phyloP scores from a whole-genome alignment of 2,797 vertebrate species.

The Oceanodroma leucorhoa region DNA sequence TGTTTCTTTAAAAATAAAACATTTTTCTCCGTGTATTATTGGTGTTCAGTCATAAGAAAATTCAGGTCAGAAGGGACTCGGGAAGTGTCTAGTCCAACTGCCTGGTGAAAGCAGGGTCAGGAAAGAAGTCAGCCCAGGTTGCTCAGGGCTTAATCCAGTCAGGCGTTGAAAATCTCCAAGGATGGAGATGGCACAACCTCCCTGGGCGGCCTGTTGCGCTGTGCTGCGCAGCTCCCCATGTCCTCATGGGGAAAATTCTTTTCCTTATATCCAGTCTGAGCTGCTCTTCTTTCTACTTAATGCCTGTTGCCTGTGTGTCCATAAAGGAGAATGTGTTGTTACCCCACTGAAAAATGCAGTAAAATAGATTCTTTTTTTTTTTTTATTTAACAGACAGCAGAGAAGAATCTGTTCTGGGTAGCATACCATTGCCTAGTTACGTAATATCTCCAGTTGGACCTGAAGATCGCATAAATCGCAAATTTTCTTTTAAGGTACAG shows the following conservation, averaged over 20 bases:
- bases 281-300: neutral
- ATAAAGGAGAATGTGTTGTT: neutral
- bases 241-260: neutral
- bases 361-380: neutral
- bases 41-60: neutral
- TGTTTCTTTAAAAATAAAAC: neutral
- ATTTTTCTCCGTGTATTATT: neutral
- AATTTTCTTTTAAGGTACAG: constrained; percentile 96
- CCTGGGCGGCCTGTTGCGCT: neutral
- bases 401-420: constrained; percentile 93
- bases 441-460: constrained; percentile 88
- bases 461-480: constrained; percentile 95
- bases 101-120: neutral
- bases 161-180: accelerated
- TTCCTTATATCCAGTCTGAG: neutral
- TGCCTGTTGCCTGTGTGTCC: neutral
- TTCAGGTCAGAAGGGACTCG: neutral
- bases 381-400: constrained; percentile 87
- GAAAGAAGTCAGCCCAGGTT: neutral
- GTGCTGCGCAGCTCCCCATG: neutral
- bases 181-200: neutral
- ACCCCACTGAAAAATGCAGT: neutral
- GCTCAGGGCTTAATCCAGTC: neutral
- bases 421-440: constrained; percentile 95
- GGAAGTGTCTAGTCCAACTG: neutral